Conservation (phyloP, 2,797 vertebrate species). For the Molossus molossus region DNA sequence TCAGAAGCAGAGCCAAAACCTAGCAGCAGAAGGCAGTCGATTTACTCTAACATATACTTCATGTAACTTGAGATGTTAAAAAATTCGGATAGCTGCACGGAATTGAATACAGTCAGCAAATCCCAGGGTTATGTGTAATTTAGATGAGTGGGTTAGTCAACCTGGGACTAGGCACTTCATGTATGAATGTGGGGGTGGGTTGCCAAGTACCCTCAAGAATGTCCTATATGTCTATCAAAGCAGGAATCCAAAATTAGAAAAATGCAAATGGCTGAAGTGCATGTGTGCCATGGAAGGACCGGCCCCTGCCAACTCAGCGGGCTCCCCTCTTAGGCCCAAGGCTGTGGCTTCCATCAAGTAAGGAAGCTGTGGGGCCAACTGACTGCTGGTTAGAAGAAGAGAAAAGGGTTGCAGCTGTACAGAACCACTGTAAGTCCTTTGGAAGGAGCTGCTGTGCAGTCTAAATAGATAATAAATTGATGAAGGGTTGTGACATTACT, state of each 20-base stretch:
- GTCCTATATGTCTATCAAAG: slow-evolving; percentile 77
- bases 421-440: not conserved
- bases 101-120: slow-evolving; percentile 72
- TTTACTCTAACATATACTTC: slow-evolving; percentile 80
- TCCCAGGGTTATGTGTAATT: slow-evolving; percentile 73
- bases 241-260: slow-evolving; percentile 85
- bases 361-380: not conserved
- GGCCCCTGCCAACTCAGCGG: slow-evolving; percentile 74
- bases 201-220: slow-evolving; percentile 82
- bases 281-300: not conserved
- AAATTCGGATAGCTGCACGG: slow-evolving; percentile 24
- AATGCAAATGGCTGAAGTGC: slow-evolving; percentile 80
- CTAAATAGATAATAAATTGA: not conserved
- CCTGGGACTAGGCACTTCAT: slow-evolving; percentile 73
- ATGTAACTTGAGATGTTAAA: slow-evolving; percentile 72
- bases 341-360: slow-evolving; percentile 25
- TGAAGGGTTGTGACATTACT: not conserved
- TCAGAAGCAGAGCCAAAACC: slow-evolving; percentile 76
- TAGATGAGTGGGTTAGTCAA: slow-evolving; percentile 80
- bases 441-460: not conserved
- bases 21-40: slow-evolving; percentile 66
- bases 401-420: not conserved
- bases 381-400: not conserved
- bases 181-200: slow-evolving; percentile 62
- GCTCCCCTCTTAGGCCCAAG: slow-evolving; percentile 59